A percentile compares a stretch with the other conserved stretches of the same genome.
phyloP scores from a whole-genome alignment of 1,140 invertebrate species.

The Lepidotrigona ventralis region DNA sequence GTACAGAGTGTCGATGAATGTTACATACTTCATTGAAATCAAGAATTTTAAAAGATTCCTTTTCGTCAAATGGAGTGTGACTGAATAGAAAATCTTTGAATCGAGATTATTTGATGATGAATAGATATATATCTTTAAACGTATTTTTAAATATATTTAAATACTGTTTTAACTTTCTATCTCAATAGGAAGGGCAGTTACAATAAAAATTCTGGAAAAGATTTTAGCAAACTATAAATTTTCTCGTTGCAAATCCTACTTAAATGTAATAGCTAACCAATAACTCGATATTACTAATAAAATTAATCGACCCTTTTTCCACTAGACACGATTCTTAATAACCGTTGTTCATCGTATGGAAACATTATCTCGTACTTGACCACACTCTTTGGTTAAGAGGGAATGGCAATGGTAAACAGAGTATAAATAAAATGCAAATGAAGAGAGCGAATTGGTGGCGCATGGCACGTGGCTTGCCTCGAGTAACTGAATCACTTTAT shows the following conservation, averaged over 20 bases:
- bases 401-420: not conserved
- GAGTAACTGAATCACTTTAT: not conserved
- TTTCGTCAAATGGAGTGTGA: not conserved
- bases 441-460: not conserved
- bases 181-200: too few species aligned
- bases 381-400: too few species aligned
- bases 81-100: not conserved
- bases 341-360: not conserved
- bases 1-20: not conserved
- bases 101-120: too few species aligned
- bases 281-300: too few species aligned
- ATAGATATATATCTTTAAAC: too few species aligned
- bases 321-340: not conserved
- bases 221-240: too few species aligned
- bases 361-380: not conserved
- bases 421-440: slow-evolving; percentile 16
- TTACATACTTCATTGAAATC: not conserved
- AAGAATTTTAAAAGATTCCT: not conserved
- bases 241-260: too few species aligned
- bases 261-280: too few species aligned
- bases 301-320: not conserved
- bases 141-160: too few species aligned
- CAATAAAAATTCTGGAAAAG: too few species aligned
- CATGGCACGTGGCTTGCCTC: slow-evolving; percentile 2
- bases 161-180: too few species aligned